Evolutionary conservation across 2,888 invertebrate species (phyloP), one percentile per base, ranked within the genome.

Genomic region (Helleia helle): DNA sequence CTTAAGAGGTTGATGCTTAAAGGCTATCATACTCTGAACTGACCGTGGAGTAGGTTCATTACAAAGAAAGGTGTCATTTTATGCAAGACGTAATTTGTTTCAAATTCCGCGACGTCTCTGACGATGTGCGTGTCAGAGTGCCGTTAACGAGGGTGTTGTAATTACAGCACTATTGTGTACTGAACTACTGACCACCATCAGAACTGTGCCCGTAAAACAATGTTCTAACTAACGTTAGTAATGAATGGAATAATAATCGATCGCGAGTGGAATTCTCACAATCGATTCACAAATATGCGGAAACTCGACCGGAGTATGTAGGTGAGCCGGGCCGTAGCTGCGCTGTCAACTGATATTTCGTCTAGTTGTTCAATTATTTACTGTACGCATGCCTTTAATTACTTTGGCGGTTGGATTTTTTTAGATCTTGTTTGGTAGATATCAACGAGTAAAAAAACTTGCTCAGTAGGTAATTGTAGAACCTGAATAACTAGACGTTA

Each of bases 221-320:
- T 22, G 8, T 22, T 22, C 2, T 5, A 22, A 22, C 22, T 8
- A 8, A 22, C 22, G 22, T 5, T 7, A 22, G 9, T 7, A 31
- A 14, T 18, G 31, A 9, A 31, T 31, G 4, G 31, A 31, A 31
- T 31, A 17, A 22, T 22, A 18, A 31, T 30, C 31, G 11, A 31
- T 30, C 31, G 11, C 18, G 22, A 22, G 7, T 31, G 17, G 18
- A 31, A 31, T 18, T 31, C 18, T 31, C 31, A 31, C 31, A 31
- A 31, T 31, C 11, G 11, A 15, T 6, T 6, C 5, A n/a, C 30
- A 31, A 18, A 11, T 6, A 31, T 18, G 18, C 31, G 31, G 31
- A 31, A 31, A 17, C 22, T 3, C 3, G 3, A 22, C 7, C 22
- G 6, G 5, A 22, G 22, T n/a, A n/a, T n/a, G n/a, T n/a, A n/a